A percentile compares a stretch with the other conserved stretches of the same genome.
phyloP scores from a whole-genome alignment of 2,797 vertebrate species.

The Pantherophis alleghaniensis region DNA sequence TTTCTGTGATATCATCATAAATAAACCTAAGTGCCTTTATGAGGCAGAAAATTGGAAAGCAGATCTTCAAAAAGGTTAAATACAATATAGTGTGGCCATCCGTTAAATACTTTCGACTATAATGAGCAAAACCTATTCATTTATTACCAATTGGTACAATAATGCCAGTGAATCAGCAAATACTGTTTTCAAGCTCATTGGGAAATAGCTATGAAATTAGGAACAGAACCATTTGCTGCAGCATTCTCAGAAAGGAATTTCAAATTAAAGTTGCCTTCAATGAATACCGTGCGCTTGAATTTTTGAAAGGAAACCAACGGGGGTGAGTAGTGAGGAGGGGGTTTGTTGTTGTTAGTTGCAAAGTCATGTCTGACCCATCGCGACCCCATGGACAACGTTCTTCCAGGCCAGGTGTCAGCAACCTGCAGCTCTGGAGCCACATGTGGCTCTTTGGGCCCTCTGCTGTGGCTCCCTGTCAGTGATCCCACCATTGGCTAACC shows the following conservation, averaged over 20 bases:
- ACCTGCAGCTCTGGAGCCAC: too few species aligned
- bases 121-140: conserved; percentile 26
- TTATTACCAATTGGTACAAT: conserved; percentile 18
- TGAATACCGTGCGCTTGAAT: not conserved
- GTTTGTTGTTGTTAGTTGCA: too few species aligned
- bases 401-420: too few species aligned
- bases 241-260: conserved; percentile 1
- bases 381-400: too few species aligned
- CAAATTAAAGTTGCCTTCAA: not conserved
- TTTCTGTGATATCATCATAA: conserved; percentile 33
- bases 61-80: conserved; percentile 43
- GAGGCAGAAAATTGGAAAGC: conserved; percentile 37
- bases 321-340: rapidly evolving
- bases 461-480: too few species aligned
- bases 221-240: not conserved
- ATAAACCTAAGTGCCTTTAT: conserved; percentile 32
- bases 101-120: conserved; percentile 28
- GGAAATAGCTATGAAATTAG: conserved; percentile 23
- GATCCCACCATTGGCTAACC: too few species aligned
- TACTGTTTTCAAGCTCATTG: conserved; percentile 36
- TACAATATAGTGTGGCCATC: conserved; percentile 30
- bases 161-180: conserved; percentile 15
- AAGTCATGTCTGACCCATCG: too few species aligned
- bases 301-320: not conserved
- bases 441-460: too few species aligned